Conservation (phyloP, 2,113 vertebrate species). For the Hippopotamus amphibius region DNA sequence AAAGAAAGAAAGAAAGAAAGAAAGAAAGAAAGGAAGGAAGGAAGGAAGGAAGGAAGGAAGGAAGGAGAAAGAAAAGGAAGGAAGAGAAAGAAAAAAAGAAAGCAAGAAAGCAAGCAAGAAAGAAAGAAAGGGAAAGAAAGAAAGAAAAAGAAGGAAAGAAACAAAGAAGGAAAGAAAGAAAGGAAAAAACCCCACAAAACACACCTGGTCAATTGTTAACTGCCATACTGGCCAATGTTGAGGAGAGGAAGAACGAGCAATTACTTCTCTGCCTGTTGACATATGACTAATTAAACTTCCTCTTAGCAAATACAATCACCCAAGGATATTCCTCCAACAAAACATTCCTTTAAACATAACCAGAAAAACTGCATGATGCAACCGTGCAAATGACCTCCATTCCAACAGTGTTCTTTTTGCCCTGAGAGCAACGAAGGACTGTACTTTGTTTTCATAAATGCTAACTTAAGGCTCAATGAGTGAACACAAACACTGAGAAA, state of each 20-base stretch:
- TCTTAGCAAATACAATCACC: background rate
- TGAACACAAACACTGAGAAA: slow-evolving; percentile 64
- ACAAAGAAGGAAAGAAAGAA: background rate
- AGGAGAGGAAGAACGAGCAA: background rate
- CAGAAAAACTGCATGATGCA: background rate
- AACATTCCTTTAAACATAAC: slow-evolving; percentile 43
- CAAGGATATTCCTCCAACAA: background rate
- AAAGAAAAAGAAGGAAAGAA: background rate
- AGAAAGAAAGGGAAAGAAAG: no score
- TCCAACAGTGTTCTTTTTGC: background rate
- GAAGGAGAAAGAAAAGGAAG: no score
- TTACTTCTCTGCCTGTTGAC: background rate
- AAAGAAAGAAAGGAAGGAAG: no score
- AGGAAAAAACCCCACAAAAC: background rate
- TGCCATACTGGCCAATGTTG: background rate
- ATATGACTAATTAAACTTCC: slow-evolving; percentile 32
- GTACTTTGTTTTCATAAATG: slow-evolving; percentile 48
- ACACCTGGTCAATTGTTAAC: background rate
- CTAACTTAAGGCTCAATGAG: slow-evolving; percentile 28
- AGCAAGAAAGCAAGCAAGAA: no score
- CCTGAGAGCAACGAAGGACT: background rate
- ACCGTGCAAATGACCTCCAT: background rate
- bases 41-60: no score
- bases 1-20: background rate
- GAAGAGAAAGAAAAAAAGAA: no score